phyloP scores from a whole-genome alignment of 2,113 vertebrate species.

The Siniperca knerii region DNA sequence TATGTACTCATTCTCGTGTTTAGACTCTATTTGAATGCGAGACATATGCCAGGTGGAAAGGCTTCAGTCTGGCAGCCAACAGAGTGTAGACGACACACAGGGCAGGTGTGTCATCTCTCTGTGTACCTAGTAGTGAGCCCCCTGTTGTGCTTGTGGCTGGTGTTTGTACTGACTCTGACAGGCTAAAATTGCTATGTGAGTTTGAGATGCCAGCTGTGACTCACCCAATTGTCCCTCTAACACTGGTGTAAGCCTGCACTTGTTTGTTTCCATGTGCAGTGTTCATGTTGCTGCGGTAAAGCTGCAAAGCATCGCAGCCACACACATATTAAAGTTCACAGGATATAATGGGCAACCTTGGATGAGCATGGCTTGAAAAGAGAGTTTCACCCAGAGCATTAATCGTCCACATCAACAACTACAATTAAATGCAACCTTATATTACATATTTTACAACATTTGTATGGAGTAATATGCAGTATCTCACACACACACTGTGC shows the following conservation, averaged over 20 bases:
- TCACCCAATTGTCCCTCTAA: conserved; percentile 29
- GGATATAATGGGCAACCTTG: neutral
- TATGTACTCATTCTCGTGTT: neutral
- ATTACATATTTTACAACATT: neutral
- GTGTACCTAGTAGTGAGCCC: conserved; percentile 13
- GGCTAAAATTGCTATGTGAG: conserved; percentile 42
- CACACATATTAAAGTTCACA: neutral
- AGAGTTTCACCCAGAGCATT: neutral
- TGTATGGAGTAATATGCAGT: neutral
- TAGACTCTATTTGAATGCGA: conserved; percentile 31
- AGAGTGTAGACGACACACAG: conserved; percentile 27
- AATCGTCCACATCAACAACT: neutral
- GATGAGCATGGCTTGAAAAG: neutral
- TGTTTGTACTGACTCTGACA: conserved; percentile 42
- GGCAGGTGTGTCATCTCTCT: conserved; percentile 52
- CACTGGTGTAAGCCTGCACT: conserved; percentile 9
- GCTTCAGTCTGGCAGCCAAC: conserved; percentile 20
- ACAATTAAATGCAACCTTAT: neutral
- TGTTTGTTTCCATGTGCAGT: conserved; percentile 9
- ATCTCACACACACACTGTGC: neutral
- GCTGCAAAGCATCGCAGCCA: neutral
- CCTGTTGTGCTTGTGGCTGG: conserved; percentile 33
- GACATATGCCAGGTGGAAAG: conserved; percentile 16
- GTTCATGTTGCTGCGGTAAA: neutral
- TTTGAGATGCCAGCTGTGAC: conserved; percentile 41